Conservation (phyloP, 2,888 invertebrate species). For the Drosophila eohydei region DNA sequence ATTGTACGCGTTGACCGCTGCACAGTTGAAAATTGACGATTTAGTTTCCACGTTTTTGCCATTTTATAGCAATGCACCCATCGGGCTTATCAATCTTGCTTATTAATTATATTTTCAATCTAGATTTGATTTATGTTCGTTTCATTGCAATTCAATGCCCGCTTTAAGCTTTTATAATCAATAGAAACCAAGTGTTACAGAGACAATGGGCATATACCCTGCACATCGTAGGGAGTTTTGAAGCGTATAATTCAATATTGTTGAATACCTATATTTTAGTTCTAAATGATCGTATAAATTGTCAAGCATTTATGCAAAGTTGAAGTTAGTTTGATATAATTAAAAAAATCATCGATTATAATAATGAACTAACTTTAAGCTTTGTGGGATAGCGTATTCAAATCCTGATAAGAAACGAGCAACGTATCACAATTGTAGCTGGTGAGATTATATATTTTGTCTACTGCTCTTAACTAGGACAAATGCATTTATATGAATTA, state of each 20-base stretch:
- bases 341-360: too few relatives aligned
- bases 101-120: slow-evolving; percentile 6
- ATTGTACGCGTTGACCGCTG: not conserved
- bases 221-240: not conserved
- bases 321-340: too few relatives aligned
- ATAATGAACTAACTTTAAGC: too few relatives aligned
- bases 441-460: too few relatives aligned
- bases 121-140: slow-evolving; percentile 9
- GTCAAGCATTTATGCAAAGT: too few relatives aligned
- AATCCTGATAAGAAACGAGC: not conserved
- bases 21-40: slow-evolving; percentile 24
- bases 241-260: not conserved
- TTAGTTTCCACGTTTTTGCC: not conserved
- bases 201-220: not conserved
- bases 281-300: too few relatives aligned
- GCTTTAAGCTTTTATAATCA: not conserved
- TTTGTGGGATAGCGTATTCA: not conserved
- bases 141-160: slow-evolving; percentile 8
- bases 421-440: too few relatives aligned
- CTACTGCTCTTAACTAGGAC: too few relatives aligned
- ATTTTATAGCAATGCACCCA: slow-evolving; percentile 52
- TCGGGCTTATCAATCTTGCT: slow-evolving; percentile 31
- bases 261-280: too few relatives aligned
- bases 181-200: not conserved
- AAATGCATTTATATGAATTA: not conserved